Base-by-base conservation (phyloP, 2,797 vertebrate species). In the Distichodus sexfasciatus region DNA sequence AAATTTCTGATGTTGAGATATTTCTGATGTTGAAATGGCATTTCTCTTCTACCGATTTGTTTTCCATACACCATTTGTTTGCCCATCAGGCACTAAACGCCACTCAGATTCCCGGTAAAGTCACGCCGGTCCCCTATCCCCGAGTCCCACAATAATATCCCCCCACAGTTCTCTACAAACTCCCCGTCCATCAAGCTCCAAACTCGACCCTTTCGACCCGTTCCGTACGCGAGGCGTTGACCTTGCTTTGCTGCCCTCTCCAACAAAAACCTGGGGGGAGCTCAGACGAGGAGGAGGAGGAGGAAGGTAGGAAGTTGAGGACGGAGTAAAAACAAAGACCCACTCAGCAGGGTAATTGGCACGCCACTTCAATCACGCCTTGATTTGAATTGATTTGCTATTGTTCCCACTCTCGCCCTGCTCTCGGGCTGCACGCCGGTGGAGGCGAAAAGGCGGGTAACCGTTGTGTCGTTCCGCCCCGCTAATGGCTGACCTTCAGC, bases 301-400 rank as follows among this genome's bases (percentile, higher is more conserved):
- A 75, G 53, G 31, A 31, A 38, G 26, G 38, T 61, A 23, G 11
- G 14, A 33, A 75, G 40, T 33, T 48, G 50, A 62, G 51, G 63
- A 66, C 2, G 12, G 24, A 53, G 43, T 48, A 44, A 63, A 75
- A 81, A 78, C 74, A 73, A 76, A 73, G 62, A 48, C 53, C 74
- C 71, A 72, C 71, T 75, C 43, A 38, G 69, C 33, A 72, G 71
- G 61, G 67, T 69, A 80, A 83, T 74, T 80, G 74, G 72, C 19
- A 64, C 14, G 43, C 61, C 71, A 77, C 79, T 84, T 78, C 75
- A 83, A 81, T 84, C 82, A 82, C 48, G 46, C 64, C 69, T 77
- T 81, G 75, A 80, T 80, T 79, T 79, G 66, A 80, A 77, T 75
- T 84, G 80, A 82, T 81, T 84, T 70, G 61, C 70, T 67, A 79